Evolutionary conservation across 2,797 vertebrate species (phyloP).

Genomic region (Hephaestus fuliginosus): DNA sequence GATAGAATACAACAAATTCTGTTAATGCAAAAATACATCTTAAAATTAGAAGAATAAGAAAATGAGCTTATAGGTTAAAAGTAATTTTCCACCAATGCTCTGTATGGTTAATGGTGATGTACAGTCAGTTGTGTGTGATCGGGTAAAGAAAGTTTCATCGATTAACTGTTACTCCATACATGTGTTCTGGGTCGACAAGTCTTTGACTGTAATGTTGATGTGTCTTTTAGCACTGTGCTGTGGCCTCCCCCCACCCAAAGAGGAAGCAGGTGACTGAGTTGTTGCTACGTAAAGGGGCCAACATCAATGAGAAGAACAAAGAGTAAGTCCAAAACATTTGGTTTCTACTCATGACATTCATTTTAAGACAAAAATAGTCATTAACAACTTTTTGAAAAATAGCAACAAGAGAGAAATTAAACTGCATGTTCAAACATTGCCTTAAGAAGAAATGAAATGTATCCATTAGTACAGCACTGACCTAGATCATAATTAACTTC

Average conservation of each 20-base stretch:
- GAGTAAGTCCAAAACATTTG: conserved; percentile 87
- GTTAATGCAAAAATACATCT: not conserved
- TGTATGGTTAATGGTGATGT: not conserved
- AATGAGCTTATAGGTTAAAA: not conserved
- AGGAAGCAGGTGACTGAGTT: conserved; percentile 97
- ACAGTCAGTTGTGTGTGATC: not conserved
- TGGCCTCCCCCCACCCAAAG: conserved; percentile 96
- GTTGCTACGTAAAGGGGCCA: conserved; percentile 96
- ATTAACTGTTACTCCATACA: too few species aligned
- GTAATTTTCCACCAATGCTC: not conserved
- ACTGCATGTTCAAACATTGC: not conserved
- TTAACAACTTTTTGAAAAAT: not conserved
- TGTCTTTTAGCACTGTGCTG: conserved; percentile 91
- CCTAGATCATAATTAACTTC: not conserved
- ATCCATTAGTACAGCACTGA: not conserved
- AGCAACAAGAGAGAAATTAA: not conserved
- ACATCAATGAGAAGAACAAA: conserved; percentile 99
- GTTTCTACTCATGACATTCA: not conserved
- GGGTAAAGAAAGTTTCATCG: too few species aligned
- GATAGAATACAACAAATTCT: not conserved
- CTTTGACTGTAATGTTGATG: not conserved
- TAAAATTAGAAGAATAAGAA: not conserved
- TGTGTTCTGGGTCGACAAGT: not conserved
- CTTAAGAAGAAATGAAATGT: not conserved
- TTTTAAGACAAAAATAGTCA: not conserved